Evolutionary conservation across 2,888 invertebrate species (phyloP), one percentile per base, ranked within the genome.

Genomic region (Leptogaster cylindrica): DNA sequence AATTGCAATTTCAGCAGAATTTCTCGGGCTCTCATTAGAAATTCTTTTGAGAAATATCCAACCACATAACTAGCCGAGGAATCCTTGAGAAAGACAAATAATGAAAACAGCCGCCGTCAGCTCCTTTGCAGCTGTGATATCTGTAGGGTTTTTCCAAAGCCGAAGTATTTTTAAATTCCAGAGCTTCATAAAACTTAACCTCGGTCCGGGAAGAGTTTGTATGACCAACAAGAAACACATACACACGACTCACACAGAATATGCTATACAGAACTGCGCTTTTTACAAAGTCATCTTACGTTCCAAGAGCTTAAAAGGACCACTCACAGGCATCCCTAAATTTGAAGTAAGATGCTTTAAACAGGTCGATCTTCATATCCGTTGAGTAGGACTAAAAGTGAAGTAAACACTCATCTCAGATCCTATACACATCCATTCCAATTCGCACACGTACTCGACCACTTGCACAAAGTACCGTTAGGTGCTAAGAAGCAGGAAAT

Each of bases 81-180:
- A 58, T 58, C 58, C 58, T 58, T 23, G 39, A 58, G 58, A 18
- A 39, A 36, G 39, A 58, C 58, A 58, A 58, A 58, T 58, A 58
- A 58, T 39, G 39, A 58, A 58, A 58, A 58, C 36, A 36, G 4
- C 14, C 58, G 25, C 25, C 39, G 39, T 58, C 58, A 58, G 36
- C 58, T 41, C 39, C 25, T 36, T 39, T 58, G 39, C 16, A 41
- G 39, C 58, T 39, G 12, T 41, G 58, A 36, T 41, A 39, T 58
- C 58, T 39, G 20, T 31, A 52, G 52, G 16, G 18, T 33, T 52
- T n/a, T 12, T 52, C 31, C 6, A 58, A 25, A 41, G 25, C 27
- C 7, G 16, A 58, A 41, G 16, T 58, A 41, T 39, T 39, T 58
- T 41, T 39, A 41, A 41, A 27, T 41, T 10, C 41, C 39, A 39